phyloP scores from a whole-genome alignment of 2,797 vertebrate genomes.

The Clarias platycephalus region DNA sequence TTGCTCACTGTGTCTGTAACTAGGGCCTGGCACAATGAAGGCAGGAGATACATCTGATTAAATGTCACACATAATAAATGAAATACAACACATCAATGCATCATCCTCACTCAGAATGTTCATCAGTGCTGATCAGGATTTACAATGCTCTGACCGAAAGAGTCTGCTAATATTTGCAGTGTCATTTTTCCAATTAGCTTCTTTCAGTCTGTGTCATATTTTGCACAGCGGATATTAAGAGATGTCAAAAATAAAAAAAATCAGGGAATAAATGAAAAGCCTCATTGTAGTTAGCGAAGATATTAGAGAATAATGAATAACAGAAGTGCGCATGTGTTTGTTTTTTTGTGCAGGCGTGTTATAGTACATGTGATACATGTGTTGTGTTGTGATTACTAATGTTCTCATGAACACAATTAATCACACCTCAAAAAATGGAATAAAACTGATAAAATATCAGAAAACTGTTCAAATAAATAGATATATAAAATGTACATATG shows the following conservation, averaged over 20 bases:
- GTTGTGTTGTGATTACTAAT: neutral
- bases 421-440: neutral
- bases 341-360: no score
- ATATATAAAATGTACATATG: neutral
- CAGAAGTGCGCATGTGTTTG: neutral
- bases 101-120: slow-evolving; percentile 32
- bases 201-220: neutral
- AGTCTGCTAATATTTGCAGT: slow-evolving; percentile 12
- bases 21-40: slow-evolving; percentile 59
- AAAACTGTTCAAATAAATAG: neutral
- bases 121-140: slow-evolving; percentile 51
- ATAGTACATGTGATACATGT: no score
- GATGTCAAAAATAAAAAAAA: neutral
- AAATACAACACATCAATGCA: slow-evolving; percentile 45
- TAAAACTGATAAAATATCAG: neutral
- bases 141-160: slow-evolving; percentile 32
- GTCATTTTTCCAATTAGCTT: neutral
- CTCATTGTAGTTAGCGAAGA: neutral
- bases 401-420: neutral
- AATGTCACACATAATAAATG: slow-evolving; percentile 57
- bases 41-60: slow-evolving; percentile 59
- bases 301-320: neutral
- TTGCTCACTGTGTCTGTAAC: slow-evolving; percentile 63
- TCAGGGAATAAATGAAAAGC: neutral
- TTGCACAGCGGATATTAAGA: neutral